phyloP scores from a whole-genome alignment of 2,113 vertebrate species.

The Eclectus roratus region DNA sequence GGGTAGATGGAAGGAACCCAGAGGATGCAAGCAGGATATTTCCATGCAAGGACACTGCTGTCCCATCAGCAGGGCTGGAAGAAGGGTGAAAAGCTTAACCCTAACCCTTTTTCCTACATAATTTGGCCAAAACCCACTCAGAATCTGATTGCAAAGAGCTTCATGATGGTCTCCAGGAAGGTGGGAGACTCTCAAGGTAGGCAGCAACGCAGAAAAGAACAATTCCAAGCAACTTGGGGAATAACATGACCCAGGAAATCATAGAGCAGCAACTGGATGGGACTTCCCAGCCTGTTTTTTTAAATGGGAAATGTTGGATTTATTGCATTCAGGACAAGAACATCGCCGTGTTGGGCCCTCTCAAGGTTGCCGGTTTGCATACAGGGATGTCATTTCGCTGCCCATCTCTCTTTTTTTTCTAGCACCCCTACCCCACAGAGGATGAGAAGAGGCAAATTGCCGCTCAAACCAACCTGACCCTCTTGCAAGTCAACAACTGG shows the following conservation, averaged over 20 bases:
- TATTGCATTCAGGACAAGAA: background rate
- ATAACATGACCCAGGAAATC: background rate
- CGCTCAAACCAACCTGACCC: constrained; percentile 94
- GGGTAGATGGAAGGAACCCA: background rate
- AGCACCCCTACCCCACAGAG: constrained; percentile 99
- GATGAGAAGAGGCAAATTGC: constrained; percentile 98
- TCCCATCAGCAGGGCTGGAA: background rate
- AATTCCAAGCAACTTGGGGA: background rate
- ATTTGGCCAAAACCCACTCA: background rate
- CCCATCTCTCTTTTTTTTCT: constrained; percentile 17
- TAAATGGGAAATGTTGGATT: background rate
- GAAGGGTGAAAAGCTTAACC: background rate
- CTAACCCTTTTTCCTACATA: background rate
- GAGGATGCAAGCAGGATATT: background rate
- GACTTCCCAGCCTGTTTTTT: background rate
- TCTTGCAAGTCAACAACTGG: constrained; percentile 99
- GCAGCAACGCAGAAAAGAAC: background rate
- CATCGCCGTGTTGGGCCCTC: accelerated
- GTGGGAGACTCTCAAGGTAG: background rate
- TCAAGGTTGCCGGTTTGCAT: accelerated
- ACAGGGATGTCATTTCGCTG: background rate
- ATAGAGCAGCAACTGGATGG: background rate
- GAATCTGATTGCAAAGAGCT: background rate
- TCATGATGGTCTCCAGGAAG: background rate
- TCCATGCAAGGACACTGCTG: background rate